These are phyloP conservation scores for Phasia obesa DNA, from an alignment of 2,888 invertebrate genomes.

Conservation along the genomic window DNA sequence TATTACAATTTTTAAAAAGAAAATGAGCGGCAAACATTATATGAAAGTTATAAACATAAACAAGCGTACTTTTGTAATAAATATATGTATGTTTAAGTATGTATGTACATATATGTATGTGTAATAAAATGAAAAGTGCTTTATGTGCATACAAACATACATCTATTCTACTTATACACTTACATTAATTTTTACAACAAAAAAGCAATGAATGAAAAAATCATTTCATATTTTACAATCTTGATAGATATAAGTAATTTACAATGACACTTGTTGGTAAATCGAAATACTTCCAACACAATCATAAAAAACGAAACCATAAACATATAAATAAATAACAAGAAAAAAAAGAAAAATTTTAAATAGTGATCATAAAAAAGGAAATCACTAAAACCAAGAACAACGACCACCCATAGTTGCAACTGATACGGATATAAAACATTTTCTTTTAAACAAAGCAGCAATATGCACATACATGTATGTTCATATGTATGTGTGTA, in stretches of 20 bases:
- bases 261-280: slow-evolving; percentile 60
- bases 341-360: slow-evolving; percentile 7
- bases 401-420: slow-evolving; percentile 67
- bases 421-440: slow-evolving; percentile 57
- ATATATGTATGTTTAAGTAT: background rate
- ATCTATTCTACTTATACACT: no score
- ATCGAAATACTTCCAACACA: slow-evolving; percentile 58
- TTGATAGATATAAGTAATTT: slow-evolving; percentile 65
- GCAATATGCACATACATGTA: background rate
- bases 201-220: slow-evolving; percentile 29
- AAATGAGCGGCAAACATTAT: slow-evolving; percentile 32
- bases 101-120: background rate
- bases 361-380: slow-evolving; percentile 56
- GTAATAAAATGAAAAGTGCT: slow-evolving; percentile 64
- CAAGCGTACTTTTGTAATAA: background rate
- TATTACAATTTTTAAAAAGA: slow-evolving; percentile 22
- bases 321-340: slow-evolving; percentile 8
- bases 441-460: slow-evolving; percentile 1
- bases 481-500: background rate
- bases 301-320: slow-evolving; percentile 54
- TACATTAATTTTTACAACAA: no score
- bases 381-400: slow-evolving; percentile 52
- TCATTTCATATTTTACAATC: slow-evolving; percentile 67
- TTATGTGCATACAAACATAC: slow-evolving; percentile 11
- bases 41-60: slow-evolving; percentile 24